Evolutionary conservation across 92 coral and sea anemone species (phyloP).

Genomic region (Muricea muricata): DNA sequence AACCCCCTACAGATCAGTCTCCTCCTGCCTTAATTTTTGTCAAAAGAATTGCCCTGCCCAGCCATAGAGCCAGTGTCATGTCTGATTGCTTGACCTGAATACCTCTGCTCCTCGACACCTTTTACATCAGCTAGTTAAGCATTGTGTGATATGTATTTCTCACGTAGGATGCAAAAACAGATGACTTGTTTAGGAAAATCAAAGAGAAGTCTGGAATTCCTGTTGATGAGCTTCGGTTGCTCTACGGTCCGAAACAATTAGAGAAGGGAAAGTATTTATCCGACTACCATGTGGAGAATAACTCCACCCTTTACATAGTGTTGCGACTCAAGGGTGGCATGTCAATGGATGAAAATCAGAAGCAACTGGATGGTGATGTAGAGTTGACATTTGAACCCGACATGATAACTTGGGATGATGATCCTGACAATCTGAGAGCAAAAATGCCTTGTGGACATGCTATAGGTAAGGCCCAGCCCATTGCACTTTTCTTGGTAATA

Average conservation of each 20-base stretch:
- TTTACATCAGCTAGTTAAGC: too few relatives aligned
- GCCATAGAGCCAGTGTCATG: too few relatives aligned
- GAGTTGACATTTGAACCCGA: slow-evolving; percentile 81
- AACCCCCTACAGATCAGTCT: too few relatives aligned
- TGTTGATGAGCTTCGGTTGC: slow-evolving; percentile 51
- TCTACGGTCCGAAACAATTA: slow-evolving; percentile 65
- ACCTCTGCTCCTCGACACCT: too few relatives aligned
- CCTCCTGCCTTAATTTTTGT: too few relatives aligned
- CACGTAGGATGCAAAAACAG: slow-evolving; percentile 75
- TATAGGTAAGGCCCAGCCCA: slow-evolving; percentile 72
- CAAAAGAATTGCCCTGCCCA: too few relatives aligned
- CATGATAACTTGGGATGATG: slow-evolving; percentile 97
- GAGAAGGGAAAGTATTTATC: slow-evolving; percentile 62
- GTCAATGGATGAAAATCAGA: slow-evolving; percentile 48
- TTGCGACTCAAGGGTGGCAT: slow-evolving; percentile 75
- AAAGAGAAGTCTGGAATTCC: slow-evolving; percentile 61
- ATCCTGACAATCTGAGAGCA: slow-evolving; percentile 81
- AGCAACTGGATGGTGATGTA: slow-evolving; percentile 79
- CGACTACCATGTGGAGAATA: slow-evolving; percentile 66
- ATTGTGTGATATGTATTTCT: neutral
- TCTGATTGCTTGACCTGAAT: too few relatives aligned
- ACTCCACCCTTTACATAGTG: slow-evolving; percentile 63
- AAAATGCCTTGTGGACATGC: slow-evolving; percentile 98
- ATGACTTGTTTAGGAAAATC: slow-evolving; percentile 64
- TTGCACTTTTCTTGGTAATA: too few relatives aligned